Base-by-base conservation (phyloP, 2,113 vertebrate species). In the Miniopterus natalensis region DNA sequence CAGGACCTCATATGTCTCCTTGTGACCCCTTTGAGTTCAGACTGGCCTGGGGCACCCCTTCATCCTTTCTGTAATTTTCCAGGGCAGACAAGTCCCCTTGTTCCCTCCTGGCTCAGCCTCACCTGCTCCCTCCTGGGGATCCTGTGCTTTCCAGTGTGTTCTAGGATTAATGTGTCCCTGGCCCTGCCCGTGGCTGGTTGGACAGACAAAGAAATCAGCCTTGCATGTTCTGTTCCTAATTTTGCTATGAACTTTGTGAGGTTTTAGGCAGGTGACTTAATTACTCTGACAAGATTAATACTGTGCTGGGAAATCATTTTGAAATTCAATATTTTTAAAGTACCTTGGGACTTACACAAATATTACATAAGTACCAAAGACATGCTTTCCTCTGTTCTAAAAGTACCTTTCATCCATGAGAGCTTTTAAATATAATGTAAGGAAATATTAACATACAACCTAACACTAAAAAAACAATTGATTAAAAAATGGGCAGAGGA, bases 261-360 rank as follows among this genome's bases (percentile, higher is more conserved):
- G 45, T 51, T 83, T 74, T 42, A 51, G 36, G 21, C n/a, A 70
- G 66, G 47, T 66, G 74, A 45, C 5, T 88, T 53, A n/a, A 71
- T 83, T 70, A 65, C 0, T 11, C 20, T 84, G 14, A 49, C 84
- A 93, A 90, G 63, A 84, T 11, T 8, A 89, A 83, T 49, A 53
- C 70, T 45, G 29, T 14, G 27, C 70, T 55, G 40, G 81, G 45
- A 95, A 93, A 84, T 94, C 3, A 84, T 55, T 86, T 80, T 90
- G 42, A 95, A 89, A 85, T 71, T 89, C 57, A 90, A 0, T 51
- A 78, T 81, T 93, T 68, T 79, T 75, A 61, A 93, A 85, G 31
- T 65, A 29, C 45, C 21, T 73, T 90, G 65, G 27, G 84, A 84
- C 61, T 88, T 73, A 79, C 13, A 36, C 65, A 45, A 92, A 80